These are phyloP conservation scores for Melospiza melodia DNA, from an alignment of 2,113 vertebrate species.

Conservation along the genomic window DNA sequence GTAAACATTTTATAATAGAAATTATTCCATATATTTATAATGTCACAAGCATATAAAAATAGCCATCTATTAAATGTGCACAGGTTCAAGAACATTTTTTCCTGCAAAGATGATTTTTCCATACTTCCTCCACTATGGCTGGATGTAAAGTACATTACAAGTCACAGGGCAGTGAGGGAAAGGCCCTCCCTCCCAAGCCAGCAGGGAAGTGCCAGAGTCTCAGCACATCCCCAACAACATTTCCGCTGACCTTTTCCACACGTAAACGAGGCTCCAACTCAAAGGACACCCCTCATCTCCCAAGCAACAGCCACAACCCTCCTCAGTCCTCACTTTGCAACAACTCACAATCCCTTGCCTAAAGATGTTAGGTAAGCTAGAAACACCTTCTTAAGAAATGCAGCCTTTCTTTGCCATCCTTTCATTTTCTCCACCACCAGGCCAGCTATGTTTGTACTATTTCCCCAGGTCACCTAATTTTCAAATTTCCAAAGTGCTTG, in stretches of 20 bases:
- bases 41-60: slow-evolving; percentile 21
- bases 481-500: background rate
- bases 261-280: background rate
- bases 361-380: background rate
- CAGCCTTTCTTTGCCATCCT: background rate
- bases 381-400: background rate
- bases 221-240: background rate
- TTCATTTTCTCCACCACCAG: background rate
- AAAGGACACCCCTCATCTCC: background rate
- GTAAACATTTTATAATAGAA: slow-evolving; percentile 14
- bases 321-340: background rate
- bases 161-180: slow-evolving; percentile 19
- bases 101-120: slow-evolving; percentile 50
- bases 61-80: slow-evolving; percentile 1
- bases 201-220: background rate
- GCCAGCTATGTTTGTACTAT: background rate
- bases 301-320: background rate
- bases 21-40: slow-evolving; percentile 6
- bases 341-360: background rate
- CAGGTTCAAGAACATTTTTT: slow-evolving; percentile 26
- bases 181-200: slow-evolving; percentile 17
- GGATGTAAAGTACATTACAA: slow-evolving; percentile 41
- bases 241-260: slow-evolving; percentile 56
- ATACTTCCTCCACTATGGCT: background rate
- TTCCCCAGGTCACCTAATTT: background rate